Evolutionary conservation across 2,888 invertebrate genomes (phyloP).

Genomic region (Pelosia muscerda): DNA sequence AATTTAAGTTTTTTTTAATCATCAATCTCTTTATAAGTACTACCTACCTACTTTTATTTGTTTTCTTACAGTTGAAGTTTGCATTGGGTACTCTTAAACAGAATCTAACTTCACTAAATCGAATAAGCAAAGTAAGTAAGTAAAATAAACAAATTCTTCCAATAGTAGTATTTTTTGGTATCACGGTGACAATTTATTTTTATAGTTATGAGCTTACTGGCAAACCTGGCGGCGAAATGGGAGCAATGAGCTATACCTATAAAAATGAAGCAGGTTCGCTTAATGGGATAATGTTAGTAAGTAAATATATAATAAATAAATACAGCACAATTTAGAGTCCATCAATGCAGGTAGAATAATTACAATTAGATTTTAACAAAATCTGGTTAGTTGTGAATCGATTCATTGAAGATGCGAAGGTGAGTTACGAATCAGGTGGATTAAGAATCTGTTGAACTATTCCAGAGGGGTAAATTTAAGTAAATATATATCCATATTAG

Average conservation of each 20-base stretch:
- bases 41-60: constrained; percentile 18
- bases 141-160: constrained; percentile 3
- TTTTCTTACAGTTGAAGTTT: constrained; percentile 43
- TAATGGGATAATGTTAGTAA: neutral
- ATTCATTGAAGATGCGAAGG: too few relatives aligned
- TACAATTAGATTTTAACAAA: too few relatives aligned
- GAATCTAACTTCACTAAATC: constrained; percentile 29
- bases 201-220: constrained; percentile 32
- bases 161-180: constrained; percentile 11
- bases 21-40: neutral
- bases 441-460: too few relatives aligned
- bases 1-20: too few relatives aligned
- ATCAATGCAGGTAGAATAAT: too few relatives aligned
- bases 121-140: too few relatives aligned
- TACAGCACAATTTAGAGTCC: too few relatives aligned
- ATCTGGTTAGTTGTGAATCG: too few relatives aligned
- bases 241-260: constrained; percentile 13
- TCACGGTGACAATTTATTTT: constrained; percentile 33
- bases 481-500: too few relatives aligned
- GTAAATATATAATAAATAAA: neutral
- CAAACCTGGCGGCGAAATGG: constrained; percentile 12
- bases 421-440: too few relatives aligned
- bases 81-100: constrained; percentile 35
- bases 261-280: constrained; percentile 13
- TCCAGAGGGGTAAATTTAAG: too few relatives aligned